Percentiles rank a stretch among this genome's conserved stretches.
Evolutionary conservation across 2,797 vertebrate genomes (phyloP).

Genomic region (Ctenosaura bakeri): DNA sequence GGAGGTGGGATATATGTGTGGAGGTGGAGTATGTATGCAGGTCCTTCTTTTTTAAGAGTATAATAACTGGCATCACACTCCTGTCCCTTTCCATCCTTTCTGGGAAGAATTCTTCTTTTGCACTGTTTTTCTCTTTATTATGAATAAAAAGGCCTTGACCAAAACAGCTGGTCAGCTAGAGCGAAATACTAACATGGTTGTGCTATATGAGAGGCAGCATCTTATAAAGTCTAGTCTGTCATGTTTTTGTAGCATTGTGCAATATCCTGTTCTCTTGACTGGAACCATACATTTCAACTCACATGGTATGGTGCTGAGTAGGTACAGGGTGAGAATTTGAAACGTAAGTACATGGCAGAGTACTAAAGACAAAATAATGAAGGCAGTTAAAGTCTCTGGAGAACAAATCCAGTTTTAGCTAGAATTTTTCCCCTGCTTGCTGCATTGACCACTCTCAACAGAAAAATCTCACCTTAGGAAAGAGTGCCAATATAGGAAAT

Average conservation of each 20-base stretch:
- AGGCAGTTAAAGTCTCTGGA: not conserved
- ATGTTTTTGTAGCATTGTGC: not conserved
- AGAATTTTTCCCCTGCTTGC: not conserved
- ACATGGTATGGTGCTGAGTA: no score
- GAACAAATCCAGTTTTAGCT: not conserved
- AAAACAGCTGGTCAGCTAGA: not conserved
- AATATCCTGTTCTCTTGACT: not conserved
- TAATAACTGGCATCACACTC: not conserved
- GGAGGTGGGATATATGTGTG: not conserved
- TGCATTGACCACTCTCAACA: no score
- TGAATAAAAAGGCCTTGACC: not conserved
- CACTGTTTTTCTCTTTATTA: not conserved
- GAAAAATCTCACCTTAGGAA: not conserved
- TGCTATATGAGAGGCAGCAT: not conserved
- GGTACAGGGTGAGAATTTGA: no score
- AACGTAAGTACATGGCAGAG: no score
- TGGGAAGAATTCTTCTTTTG: no score
- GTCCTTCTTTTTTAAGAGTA: not conserved
- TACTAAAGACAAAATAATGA: not conserved
- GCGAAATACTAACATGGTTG: not conserved
- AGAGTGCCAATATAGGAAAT: not conserved
- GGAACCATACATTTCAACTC: no score
- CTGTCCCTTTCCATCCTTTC: not conserved
- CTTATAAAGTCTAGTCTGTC: not conserved
- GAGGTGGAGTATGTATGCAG: not conserved